Base-by-base conservation (phyloP, 2,797 vertebrate species). In the Heterohyrax brucei region DNA sequence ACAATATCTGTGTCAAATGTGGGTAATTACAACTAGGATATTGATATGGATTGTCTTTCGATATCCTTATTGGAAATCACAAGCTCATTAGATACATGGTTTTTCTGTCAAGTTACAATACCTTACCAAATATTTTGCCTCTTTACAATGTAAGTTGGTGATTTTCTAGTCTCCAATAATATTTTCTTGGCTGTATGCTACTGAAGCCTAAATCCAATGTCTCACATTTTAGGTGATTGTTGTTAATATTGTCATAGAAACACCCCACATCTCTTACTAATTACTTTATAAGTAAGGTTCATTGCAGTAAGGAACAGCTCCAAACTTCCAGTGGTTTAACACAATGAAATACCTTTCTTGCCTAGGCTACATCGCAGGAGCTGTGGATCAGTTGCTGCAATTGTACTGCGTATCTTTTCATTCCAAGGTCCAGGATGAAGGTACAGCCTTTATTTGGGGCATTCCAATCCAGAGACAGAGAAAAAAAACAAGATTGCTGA, bases 281-380 rank as follows among this genome's bases (percentile, higher is more conserved):
- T 83, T 88, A 28, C 22, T 91, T 91, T 81, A 88, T 56, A 64
- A 64, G 46, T 76, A 44, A 85, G 8, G 19, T 78, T 84, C 61
- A 22, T 33, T 44, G 4, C 1, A 70, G 26, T 26, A 85, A 62
- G 66, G 48, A 80, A 39, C 5, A 85, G n/a, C 3, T 44, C 30
- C 14, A 59, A 66, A 53, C 56, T n/a, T 30, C 16, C 22, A 46
- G 13, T 70, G 16, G 2, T 3, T 64, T 82, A 66, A n/a, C 6
- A 21, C 46, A 79, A 9, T 64, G 59, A 89, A 66, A 85, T 66
- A 62, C 2, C 53, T 33, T 62, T 59, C 26, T 83, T n/a, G 10
- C 26, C 56, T 7, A 73, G 14, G 79, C 48, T 90, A 1, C 33
- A 73, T 90, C 16, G 68, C 70, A 50, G 19, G 39, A 8, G 24